phyloP scores from a whole-genome alignment of 2,888 invertebrate species.

The Pandemis heparana region DNA sequence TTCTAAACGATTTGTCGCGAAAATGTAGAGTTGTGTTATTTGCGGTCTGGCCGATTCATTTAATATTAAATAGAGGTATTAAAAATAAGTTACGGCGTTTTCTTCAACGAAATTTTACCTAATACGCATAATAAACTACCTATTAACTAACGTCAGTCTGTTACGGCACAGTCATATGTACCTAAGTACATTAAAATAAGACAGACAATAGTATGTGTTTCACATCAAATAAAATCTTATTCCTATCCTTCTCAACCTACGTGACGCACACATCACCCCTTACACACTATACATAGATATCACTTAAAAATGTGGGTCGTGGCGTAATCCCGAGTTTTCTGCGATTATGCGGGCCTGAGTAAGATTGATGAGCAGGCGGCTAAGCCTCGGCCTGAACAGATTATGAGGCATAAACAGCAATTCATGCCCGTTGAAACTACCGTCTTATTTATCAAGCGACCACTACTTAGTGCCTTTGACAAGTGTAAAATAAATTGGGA shows the following conservation, averaged over 20 bases:
- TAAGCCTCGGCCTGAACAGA: slow-evolving; percentile 64
- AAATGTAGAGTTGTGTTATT: neutral
- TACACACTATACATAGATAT: slow-evolving; percentile 51
- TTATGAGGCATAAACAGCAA: slow-evolving; percentile 76
- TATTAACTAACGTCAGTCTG: no score
- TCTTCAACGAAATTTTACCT: no score
- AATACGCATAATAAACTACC: no score
- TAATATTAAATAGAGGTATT: no score
- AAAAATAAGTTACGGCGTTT: no score
- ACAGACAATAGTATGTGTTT: neutral
- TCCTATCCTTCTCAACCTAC: neutral
- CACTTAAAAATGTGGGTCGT: slow-evolving; percentile 74
- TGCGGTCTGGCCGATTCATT: no score
- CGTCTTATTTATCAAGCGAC: slow-evolving; percentile 20
- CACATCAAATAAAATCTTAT: neutral
- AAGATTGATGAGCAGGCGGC: slow-evolving; percentile 77
- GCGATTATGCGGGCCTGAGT: slow-evolving; percentile 81
- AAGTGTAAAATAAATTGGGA: neutral
- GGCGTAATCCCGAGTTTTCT: slow-evolving; percentile 73
- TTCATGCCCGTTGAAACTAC: slow-evolving; percentile 59
- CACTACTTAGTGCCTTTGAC: slow-evolving; percentile 10
- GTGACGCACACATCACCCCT: slow-evolving; percentile 7
- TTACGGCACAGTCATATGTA: no score
- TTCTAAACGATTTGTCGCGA: no score
- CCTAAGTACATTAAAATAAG: no score